A percentile compares a stretch with the other conserved stretches of the same genome.
phyloP scores from a whole-genome alignment of 1,140 invertebrate species.

The Drosophila kohkoa region DNA sequence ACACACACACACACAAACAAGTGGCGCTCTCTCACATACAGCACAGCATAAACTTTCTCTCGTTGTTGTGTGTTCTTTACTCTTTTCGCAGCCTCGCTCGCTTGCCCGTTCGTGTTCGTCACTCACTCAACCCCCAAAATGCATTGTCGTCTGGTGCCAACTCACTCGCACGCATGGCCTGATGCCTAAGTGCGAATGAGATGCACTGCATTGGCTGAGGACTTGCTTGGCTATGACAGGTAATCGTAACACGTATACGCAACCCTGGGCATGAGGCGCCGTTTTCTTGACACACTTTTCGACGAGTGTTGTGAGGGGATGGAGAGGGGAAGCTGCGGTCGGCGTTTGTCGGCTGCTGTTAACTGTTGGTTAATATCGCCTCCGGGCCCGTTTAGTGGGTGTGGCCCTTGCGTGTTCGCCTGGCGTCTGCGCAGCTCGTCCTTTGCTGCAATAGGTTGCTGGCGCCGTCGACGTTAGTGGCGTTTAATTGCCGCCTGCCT shows the following conservation, averaged over 20 bases:
- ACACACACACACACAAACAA: background rate
- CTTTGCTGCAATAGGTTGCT: conserved; percentile 74
- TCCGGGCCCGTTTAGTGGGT: conserved; percentile 51
- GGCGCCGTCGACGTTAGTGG: conserved; percentile 37
- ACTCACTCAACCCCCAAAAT: conserved; percentile 62
- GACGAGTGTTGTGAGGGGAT: background rate
- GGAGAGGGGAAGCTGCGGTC: background rate
- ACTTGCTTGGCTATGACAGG: conserved; percentile 61
- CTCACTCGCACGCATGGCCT: conserved; percentile 34
- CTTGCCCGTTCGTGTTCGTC: conserved; percentile 8
- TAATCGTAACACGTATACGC: conserved; percentile 47
- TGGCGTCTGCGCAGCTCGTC: conserved; percentile 73
- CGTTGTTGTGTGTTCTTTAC: conserved; percentile 4
- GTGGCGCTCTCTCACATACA: conserved; percentile 22
- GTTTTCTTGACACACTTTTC: conserved; percentile 73
- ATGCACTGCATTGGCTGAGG: conserved; percentile 23
- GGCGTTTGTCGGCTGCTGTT: conserved; percentile 49
- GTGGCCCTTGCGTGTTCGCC: conserved; percentile 45
- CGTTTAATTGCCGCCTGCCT: conserved; percentile 73
- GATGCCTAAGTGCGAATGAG: conserved; percentile 25
- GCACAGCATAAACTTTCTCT: conserved; percentile 46
- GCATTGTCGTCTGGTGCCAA: conserved; percentile 42
- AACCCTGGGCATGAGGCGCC: conserved; percentile 13
- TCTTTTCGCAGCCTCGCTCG: conserved; percentile 50
- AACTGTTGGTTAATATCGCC: conserved; percentile 71